phyloP scores from a whole-genome alignment of 2,797 vertebrate species.

The Parambassis ranga region DNA sequence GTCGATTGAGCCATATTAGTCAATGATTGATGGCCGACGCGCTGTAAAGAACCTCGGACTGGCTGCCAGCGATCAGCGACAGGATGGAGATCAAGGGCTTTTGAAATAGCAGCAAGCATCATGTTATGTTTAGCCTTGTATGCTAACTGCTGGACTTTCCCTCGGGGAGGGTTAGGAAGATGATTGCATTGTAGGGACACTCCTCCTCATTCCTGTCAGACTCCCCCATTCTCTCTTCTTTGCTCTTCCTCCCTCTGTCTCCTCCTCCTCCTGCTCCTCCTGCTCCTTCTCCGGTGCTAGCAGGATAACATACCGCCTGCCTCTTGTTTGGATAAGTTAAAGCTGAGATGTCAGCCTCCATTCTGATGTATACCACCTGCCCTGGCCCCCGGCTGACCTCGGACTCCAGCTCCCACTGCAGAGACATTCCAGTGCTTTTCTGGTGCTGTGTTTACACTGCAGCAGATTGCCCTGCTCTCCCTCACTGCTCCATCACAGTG shows the following conservation, averaged over 20 bases:
- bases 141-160: conserved; percentile 35
- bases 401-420: conserved; percentile 77
- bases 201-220: conserved; percentile 34
- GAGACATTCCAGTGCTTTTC: conserved; percentile 84
- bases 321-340: conserved; percentile 83
- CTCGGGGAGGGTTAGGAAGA: conserved; percentile 16
- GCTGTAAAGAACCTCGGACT: neutral
- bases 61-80: conserved; percentile 26
- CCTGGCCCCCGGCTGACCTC: conserved; percentile 82
- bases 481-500: conserved; percentile 39
- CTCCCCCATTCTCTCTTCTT: conserved; percentile 13
- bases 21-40: neutral
- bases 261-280: conserved; percentile 37
- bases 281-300: conserved; percentile 37
- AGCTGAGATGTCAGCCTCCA: conserved; percentile 79
- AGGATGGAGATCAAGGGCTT: conserved; percentile 31
- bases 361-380: conserved; percentile 87
- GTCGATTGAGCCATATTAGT: too few species aligned
- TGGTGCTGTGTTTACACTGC: conserved; percentile 80
- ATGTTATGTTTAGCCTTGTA: conserved; percentile 47
- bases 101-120: conserved; percentile 25
- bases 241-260: conserved; percentile 41
- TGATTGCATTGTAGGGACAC: conserved; percentile 22
- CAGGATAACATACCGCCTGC: conserved; percentile 65
- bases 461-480: conserved; percentile 65